These are phyloP conservation scores for Campaea margaritaria DNA, from an alignment of 2,888 invertebrate genomes.

Conservation along the genomic window DNA sequence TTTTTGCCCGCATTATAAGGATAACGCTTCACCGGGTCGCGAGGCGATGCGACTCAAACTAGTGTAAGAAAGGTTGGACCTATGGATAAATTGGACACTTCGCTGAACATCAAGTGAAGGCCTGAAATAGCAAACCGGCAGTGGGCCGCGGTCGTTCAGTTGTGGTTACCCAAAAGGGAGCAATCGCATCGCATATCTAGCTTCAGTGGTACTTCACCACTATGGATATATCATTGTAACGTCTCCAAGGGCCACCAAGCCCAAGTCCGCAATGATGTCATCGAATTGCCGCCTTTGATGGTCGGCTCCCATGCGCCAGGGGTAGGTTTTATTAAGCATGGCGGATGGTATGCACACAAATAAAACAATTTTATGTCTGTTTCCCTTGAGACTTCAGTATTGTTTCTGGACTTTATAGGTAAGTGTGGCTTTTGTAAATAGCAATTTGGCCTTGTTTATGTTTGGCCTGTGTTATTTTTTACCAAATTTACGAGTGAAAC, in stretches of 20 bases:
- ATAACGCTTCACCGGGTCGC: constrained; percentile 15
- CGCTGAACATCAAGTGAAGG: not conserved
- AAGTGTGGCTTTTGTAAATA: not conserved
- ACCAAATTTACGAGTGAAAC: no score
- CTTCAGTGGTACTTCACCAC: constrained; percentile 1
- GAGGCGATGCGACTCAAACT: constrained; percentile 7
- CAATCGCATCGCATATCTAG: not conserved
- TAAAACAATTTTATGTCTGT: constrained; percentile 20
- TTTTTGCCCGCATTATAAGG: constrained; percentile 48
- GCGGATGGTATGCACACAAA: constrained; percentile 16
- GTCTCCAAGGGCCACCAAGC: constrained; percentile 33
- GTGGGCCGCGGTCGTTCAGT: no score
- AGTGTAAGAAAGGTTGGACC: not conserved
- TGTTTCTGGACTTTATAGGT: constrained; percentile 4
- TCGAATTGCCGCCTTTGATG: constrained; percentile 37
- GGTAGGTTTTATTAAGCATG: constrained; percentile 27
- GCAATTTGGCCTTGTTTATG: not conserved
- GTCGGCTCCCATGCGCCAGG: constrained; percentile 32
- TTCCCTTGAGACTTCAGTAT: constrained; percentile 4
- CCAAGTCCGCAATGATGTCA: constrained; percentile 37
- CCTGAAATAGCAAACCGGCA: no score
- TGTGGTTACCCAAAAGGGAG: not conserved
- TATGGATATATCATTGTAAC: constrained; percentile 25
- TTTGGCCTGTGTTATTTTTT: not conserved
- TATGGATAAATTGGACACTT: not conserved